Conservation (phyloP, 2,888 invertebrate species). For the Ophion slaviceki region DNA sequence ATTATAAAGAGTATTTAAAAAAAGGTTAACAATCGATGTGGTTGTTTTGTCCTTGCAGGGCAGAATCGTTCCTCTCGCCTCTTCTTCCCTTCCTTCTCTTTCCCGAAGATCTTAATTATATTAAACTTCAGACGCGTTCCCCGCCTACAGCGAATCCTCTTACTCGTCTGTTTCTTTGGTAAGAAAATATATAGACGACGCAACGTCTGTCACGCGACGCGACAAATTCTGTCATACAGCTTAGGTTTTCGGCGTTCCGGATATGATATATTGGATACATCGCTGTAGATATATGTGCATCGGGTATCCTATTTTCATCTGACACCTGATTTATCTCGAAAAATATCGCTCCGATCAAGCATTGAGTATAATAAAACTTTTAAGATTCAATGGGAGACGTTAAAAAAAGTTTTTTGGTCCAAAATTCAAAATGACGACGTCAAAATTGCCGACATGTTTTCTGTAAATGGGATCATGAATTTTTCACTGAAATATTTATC, state of each 20-base stretch:
- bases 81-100: background rate
- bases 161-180: conserved; percentile 47
- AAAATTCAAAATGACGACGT: no score
- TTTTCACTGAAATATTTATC: no score
- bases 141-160: conserved; percentile 13
- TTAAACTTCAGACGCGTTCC: conserved; percentile 31
- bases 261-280: conserved; percentile 59
- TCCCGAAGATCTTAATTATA: conserved; percentile 18
- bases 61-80: conserved; percentile 14
- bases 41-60: conserved; percentile 9
- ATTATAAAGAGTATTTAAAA: conserved; percentile 52
- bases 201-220: conserved; percentile 47
- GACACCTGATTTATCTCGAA: no score
- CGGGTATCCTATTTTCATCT: no score
- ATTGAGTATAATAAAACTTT: no score
- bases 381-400: no score
- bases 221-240: conserved; percentile 43
- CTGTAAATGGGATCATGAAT: no score
- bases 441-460: no score
- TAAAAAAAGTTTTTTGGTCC: no score
- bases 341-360: no score
- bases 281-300: background rate
- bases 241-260: conserved; percentile 47
- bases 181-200: conserved; percentile 63
- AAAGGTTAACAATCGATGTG: conserved; percentile 31